Conservation (phyloP, 2,113 vertebrate genomes). For the Proterorhinus semilunaris region DNA sequence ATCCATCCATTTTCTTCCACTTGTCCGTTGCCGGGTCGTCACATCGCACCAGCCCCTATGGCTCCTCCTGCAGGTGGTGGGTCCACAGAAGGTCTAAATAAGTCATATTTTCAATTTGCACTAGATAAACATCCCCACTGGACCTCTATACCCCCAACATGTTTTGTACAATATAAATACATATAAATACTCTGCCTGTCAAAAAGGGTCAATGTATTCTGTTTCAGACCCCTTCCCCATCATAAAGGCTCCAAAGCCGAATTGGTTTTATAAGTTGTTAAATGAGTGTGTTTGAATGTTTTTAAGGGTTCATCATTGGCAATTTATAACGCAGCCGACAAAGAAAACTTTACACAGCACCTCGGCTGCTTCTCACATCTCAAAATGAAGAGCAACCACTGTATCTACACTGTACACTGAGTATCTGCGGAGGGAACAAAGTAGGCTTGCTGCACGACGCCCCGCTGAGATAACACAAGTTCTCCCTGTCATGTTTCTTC, state of each 20-base stretch:
- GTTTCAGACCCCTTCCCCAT: too few relatives aligned
- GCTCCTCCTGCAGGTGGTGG: too few relatives aligned
- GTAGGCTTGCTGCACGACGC: constrained; percentile 20
- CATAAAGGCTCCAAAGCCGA: too few relatives aligned
- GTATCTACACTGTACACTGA: constrained; percentile 46
- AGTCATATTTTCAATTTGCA: neutral
- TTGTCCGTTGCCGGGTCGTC: too few relatives aligned
- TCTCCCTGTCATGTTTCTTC: constrained; percentile 37
- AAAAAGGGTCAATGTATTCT: too few relatives aligned
- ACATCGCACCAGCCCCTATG: too few relatives aligned
- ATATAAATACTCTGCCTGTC: neutral
- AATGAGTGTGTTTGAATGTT: neutral
- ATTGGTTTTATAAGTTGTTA: neutral
- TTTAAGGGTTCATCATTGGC: neutral
- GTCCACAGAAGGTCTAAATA: too few relatives aligned
- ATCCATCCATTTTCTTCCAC: too few relatives aligned
- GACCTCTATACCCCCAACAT: neutral
- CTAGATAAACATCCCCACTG: neutral
- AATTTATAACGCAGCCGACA: constrained; percentile 4
- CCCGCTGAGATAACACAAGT: constrained; percentile 65
- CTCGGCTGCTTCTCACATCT: constrained; percentile 25
- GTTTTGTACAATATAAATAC: neutral
- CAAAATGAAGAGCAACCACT: constrained; percentile 42
- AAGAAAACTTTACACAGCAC: constrained; percentile 37
- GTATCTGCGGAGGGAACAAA: constrained; percentile 30